These are phyloP conservation scores for Amia ocellicauda DNA, from an alignment of 2,113 vertebrate species.

Conservation along the genomic window DNA sequence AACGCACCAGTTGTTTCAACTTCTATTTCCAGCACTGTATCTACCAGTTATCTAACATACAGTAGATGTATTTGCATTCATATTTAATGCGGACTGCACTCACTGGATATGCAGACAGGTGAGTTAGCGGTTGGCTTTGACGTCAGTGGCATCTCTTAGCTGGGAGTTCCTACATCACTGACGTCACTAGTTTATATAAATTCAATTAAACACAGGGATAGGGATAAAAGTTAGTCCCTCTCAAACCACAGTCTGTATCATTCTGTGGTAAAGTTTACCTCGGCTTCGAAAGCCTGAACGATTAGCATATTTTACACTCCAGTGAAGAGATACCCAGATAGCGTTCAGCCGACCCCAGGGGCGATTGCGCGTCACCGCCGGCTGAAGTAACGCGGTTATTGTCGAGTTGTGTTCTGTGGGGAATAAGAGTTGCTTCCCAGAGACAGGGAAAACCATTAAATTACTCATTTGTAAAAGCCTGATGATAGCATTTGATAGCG, in stretches of 20 bases:
- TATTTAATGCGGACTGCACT: neutral
- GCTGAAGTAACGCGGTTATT: neutral
- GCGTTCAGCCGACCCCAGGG: neutral
- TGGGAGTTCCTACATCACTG: too few species aligned
- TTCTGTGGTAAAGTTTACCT: neutral
- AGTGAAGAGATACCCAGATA: neutral
- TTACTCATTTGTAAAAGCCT: neutral
- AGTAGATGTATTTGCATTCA: neutral
- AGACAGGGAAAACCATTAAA: neutral
- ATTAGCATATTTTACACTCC: neutral
- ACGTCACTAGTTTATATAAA: too few species aligned
- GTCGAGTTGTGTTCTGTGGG: neutral
- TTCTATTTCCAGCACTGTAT: neutral
- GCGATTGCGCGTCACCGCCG: neutral
- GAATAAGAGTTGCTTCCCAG: neutral
- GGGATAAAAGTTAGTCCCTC: neutral
- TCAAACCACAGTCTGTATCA: neutral
- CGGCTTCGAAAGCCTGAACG: constrained; percentile 3
- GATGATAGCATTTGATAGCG: neutral
- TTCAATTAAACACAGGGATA: too few species aligned
- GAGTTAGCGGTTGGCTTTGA: too few species aligned
- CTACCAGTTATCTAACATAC: neutral
- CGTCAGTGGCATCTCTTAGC: too few species aligned
- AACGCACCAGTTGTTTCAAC: neutral
- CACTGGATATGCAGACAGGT: neutral